Percentiles rank a stretch among this genome's conserved stretches.
phyloP scores from a whole-genome alignment of 2,797 vertebrate genomes.

The Hydrocynus forskahlii region DNA sequence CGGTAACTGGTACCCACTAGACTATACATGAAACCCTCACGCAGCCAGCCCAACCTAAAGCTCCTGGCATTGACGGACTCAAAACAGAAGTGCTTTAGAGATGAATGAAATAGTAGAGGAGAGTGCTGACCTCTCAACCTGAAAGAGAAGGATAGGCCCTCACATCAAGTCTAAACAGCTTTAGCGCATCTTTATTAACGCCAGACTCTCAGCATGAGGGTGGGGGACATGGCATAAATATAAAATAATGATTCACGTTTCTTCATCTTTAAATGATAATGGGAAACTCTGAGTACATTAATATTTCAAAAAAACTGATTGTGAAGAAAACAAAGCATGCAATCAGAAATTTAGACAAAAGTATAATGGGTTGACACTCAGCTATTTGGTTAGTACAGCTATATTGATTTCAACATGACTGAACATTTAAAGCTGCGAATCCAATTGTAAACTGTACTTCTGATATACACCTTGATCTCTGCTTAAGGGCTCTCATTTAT shows the following conservation, averaged over 20 bases:
- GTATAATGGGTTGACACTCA: no score
- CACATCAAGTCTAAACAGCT: constrained; percentile 16
- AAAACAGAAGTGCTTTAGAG: constrained; percentile 41
- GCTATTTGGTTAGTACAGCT: no score
- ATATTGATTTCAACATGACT: no score
- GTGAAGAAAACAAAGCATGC: not conserved
- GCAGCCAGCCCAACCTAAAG: constrained; percentile 11
- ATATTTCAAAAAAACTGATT: not conserved
- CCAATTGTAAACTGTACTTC: no score
- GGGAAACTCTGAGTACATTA: no score
- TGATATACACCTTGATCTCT: no score
- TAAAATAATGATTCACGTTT: not conserved
- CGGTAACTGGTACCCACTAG: constrained; percentile 40
- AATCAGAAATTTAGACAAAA: no score
- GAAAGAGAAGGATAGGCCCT: constrained; percentile 17
- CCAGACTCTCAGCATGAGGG: constrained; percentile 13
- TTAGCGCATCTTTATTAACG: constrained; percentile 24
- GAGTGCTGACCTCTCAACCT: constrained; percentile 39
- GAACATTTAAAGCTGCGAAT: no score
- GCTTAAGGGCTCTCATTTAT: no score
- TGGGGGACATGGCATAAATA: not conserved
- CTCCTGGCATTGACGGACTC: constrained; percentile 29
- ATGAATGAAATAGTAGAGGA: constrained; percentile 42
- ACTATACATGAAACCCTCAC: constrained; percentile 44
- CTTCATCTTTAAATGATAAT: not conserved